phyloP scores from a whole-genome alignment of 2,797 vertebrate genomes.

The Rallus crepitans region DNA sequence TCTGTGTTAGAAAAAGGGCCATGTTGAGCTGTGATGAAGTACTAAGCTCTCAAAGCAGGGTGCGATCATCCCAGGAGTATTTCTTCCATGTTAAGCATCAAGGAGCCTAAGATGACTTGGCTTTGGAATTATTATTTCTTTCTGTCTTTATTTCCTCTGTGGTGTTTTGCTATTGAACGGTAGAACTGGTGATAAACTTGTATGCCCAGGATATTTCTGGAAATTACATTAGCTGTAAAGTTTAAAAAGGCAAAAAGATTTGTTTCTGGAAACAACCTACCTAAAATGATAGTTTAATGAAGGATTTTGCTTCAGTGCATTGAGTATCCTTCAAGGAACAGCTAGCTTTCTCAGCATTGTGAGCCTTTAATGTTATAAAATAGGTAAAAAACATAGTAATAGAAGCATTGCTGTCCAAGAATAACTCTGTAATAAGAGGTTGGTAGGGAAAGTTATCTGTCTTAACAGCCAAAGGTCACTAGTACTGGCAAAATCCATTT shows the following conservation, averaged over 20 bases:
- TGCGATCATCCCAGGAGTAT: neutral
- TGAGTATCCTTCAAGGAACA: neutral
- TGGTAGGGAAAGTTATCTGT: neutral
- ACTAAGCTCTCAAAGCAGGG: neutral
- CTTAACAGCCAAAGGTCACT: conserved; percentile 6
- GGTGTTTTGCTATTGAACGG: neutral
- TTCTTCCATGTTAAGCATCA: neutral
- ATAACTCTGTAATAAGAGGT: neutral
- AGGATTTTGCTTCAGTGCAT: neutral
- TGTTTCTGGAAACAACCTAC: neutral
- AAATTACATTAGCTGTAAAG: neutral
- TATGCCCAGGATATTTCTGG: neutral
- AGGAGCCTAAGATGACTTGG: neutral
- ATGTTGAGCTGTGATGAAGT: neutral
- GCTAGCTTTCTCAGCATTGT: neutral
- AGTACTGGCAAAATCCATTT: neutral
- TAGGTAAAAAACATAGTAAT: neutral
- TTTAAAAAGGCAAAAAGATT: neutral
- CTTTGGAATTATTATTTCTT: neutral
- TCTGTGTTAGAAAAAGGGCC: neutral
- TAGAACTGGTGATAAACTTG: neutral
- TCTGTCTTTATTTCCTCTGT: neutral
- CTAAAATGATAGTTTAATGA: neutral
- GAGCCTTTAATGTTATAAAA: neutral
- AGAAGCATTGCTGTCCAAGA: neutral